Base-by-base conservation (phyloP, 2,113 vertebrate genomes). In the Onychostoma macrolepis region DNA sequence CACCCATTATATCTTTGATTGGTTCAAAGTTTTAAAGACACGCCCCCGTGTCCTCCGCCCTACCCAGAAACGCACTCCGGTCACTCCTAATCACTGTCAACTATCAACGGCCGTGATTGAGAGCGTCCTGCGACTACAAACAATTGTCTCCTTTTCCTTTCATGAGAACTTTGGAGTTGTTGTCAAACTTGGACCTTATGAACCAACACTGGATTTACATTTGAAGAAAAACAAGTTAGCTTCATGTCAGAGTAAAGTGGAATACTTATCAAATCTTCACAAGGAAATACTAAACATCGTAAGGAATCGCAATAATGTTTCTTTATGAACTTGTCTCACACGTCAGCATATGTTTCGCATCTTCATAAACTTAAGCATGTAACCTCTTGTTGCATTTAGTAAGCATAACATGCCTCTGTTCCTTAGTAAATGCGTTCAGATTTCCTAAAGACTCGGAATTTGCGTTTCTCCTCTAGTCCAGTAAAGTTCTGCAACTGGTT, bases 11-110 rank as follows among this genome's bases (percentile, higher is more conserved):
- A 0, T n/a, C 48, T 3, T 26, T 85, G 92, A 95, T 95, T 95
- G 93, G 95, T n/a, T 43, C 36, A 90, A 96, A 96, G 95, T 95
- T 96, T 88, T 0, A 24, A 0, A 17, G 77, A 85, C 11, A 92
- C 94, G 85, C 93, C 94, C 90, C 50, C 13, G 0, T 26, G 8
- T 26, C 24, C 67, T 78, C 75, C 76, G 84, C 87, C 82, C 33
- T 24, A 4, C 41, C 7, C 80, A 38, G 50, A 75, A 84, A 53
- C 30, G 53, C 61, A 43, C 41, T 45, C 82, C n/a, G 85, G 89
- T 74, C 83, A 84, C 85, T 84, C 83, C 76, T 84, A 56, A 87
- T 85, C 90, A 58, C 58, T 88, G 90, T 89, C 83, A 89, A 21
- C 53, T 19, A 58, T 83, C 71, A 80, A 12, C 86, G 74, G 58